phyloP scores from a whole-genome alignment of 2,888 invertebrate genomes.

The Diplolepis rosae region DNA sequence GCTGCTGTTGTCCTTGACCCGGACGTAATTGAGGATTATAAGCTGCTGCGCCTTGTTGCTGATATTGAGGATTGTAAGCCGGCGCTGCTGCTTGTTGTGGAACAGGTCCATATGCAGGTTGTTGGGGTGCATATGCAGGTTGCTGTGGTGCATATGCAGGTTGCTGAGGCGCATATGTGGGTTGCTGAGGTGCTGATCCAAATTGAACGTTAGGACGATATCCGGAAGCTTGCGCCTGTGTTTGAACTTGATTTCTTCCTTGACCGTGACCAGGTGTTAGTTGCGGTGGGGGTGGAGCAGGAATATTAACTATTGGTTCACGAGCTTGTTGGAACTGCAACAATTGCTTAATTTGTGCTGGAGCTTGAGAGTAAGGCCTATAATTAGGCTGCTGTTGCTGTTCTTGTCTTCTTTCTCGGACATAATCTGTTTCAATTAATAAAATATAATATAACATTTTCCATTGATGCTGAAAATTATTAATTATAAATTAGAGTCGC shows the following conservation, averaged over 20 bases:
- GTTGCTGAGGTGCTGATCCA: slow-evolving; percentile 53
- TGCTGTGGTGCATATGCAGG: slow-evolving; percentile 35
- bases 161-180: slow-evolving; percentile 13
- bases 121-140: slow-evolving; percentile 32
- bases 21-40: slow-evolving; percentile 35
- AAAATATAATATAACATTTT: too few relatives aligned
- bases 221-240: slow-evolving; percentile 45
- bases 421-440: neutral
- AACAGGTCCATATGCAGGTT: slow-evolving; percentile 28
- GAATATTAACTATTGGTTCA: slow-evolving; percentile 65
- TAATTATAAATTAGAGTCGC: too few relatives aligned
- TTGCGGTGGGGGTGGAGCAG: slow-evolving; percentile 57
- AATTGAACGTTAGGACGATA: slow-evolving; percentile 63
- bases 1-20: slow-evolving; percentile 41
- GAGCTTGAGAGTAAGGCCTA: slow-evolving; percentile 61
- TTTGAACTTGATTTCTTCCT: slow-evolving; percentile 49
- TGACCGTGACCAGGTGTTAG: slow-evolving; percentile 46
- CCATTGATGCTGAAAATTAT: too few relatives aligned
- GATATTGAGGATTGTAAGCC: slow-evolving; percentile 37
- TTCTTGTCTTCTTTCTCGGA: slow-evolving; percentile 52
- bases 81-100: slow-evolving; percentile 22
- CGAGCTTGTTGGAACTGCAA: slow-evolving; percentile 63
- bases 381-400: slow-evolving; percentile 54
- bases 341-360: slow-evolving; percentile 63
- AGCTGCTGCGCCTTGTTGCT: slow-evolving; percentile 36